Conservation (phyloP, 2,888 invertebrate genomes). For the Xestia sexstrigata region DNA sequence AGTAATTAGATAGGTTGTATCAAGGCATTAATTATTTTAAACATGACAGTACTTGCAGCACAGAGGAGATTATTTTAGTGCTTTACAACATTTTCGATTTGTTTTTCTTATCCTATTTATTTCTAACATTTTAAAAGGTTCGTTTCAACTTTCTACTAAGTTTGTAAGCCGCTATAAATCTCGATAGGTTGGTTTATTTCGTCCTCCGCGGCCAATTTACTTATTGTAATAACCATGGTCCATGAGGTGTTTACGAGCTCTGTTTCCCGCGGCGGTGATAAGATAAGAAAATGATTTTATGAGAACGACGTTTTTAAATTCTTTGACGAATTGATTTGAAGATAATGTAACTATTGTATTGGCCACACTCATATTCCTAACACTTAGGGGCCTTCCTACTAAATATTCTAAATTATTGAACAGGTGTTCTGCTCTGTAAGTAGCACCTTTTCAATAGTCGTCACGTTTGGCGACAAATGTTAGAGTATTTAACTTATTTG, state of each 20-base stretch:
- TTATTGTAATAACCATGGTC: constrained; percentile 44
- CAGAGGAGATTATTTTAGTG: not conserved
- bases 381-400: constrained; percentile 15
- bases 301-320: constrained; percentile 12
- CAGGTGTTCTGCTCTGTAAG: constrained; percentile 26
- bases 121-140: constrained; percentile 16
- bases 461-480: constrained; percentile 1
- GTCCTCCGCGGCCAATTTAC: constrained; percentile 44
- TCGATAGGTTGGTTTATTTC: constrained; percentile 51
- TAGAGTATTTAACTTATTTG: constrained; percentile 1
- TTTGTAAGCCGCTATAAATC: constrained; percentile 54
- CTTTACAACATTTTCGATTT: not conserved
- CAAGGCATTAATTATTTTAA: not conserved
- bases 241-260: constrained; percentile 46
- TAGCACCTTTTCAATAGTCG: not conserved
- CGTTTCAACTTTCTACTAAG: constrained; percentile 24
- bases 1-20: constrained; percentile 10
- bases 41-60: not conserved
- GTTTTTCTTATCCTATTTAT: constrained; percentile 2
- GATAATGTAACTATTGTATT: constrained; percentile 7
- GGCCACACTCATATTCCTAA: constrained; percentile 7
- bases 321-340: constrained; percentile 39
- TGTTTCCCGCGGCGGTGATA: constrained; percentile 46
- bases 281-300: constrained; percentile 33
- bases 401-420: constrained; percentile 22